A percentile compares a stretch with the other conserved stretches of the same genome.
phyloP scores from a whole-genome alignment of 2,888 invertebrate genomes.

The Lysandra coridon region DNA sequence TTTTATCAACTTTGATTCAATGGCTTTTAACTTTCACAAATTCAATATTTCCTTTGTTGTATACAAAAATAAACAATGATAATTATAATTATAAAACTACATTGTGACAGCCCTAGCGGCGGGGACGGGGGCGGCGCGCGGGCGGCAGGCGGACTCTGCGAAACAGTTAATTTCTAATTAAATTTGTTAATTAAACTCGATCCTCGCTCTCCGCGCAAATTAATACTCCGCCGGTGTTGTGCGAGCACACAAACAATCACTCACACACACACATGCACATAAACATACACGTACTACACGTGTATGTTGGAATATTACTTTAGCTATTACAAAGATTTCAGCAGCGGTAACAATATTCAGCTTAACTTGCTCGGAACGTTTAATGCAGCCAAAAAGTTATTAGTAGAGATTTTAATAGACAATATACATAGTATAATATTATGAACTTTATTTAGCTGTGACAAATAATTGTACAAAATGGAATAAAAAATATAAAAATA shows the following conservation, averaged over 20 bases:
- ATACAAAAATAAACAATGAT: background rate
- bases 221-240: slow-evolving; percentile 62
- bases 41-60: background rate
- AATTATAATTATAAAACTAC: background rate
- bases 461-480: too few relatives aligned
- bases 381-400: too few relatives aligned
- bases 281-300: background rate
- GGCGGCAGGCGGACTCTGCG: slow-evolving; percentile 49
- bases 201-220: slow-evolving; percentile 62
- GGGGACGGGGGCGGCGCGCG: slow-evolving; percentile 2
- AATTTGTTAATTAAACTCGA: slow-evolving; percentile 81
- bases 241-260: background rate
- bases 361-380: too few relatives aligned
- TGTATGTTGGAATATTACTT: background rate
- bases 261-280: background rate
- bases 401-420: too few relatives aligned
- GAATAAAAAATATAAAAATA: too few relatives aligned
- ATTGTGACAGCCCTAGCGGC: slow-evolving; percentile 49
- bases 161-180: slow-evolving; percentile 82
- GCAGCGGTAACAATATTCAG: background rate
- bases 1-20: background rate
- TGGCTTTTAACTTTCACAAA: background rate
- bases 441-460: too few relatives aligned
- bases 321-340: background rate
- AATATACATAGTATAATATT: too few relatives aligned